Evolutionary conservation across 2,888 invertebrate species (phyloP).

Genomic region (Drosophila testacea): DNA sequence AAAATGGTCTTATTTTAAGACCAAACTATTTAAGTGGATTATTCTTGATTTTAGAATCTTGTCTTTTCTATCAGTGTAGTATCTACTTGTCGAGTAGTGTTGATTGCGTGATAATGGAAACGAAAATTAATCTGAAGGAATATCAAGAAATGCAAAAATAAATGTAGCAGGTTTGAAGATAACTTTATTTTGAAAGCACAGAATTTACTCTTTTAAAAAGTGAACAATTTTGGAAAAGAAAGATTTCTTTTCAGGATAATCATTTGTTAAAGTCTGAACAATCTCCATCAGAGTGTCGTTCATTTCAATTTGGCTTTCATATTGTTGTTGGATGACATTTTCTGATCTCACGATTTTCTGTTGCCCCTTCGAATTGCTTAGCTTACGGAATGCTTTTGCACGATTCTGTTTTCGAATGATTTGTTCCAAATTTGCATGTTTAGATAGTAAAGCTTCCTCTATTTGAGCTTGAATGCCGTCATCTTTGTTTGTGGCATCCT

Average conservation of each 20-base stretch:
- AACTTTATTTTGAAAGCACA: background rate
- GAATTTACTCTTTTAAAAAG: slow-evolving; percentile 55
- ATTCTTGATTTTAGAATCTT: too few species aligned
- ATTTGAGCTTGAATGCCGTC: slow-evolving; percentile 82
- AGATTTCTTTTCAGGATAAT: slow-evolving; percentile 59
- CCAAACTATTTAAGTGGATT: too few species aligned
- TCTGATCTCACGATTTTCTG: slow-evolving; percentile 56
- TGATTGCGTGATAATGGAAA: too few species aligned
- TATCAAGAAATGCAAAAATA: background rate
- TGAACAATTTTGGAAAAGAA: slow-evolving; percentile 60
- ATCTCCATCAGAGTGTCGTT: slow-evolving; percentile 57
- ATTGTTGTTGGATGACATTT: slow-evolving; percentile 39
- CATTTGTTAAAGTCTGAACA: slow-evolving; percentile 49
- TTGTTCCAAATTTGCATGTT: slow-evolving; percentile 77
- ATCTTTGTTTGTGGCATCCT: slow-evolving; percentile 73
- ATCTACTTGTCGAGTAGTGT: background rate
- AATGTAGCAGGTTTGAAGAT: background rate
- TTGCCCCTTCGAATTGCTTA: slow-evolving; percentile 43
- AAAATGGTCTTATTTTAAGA: too few species aligned
- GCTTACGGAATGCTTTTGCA: slow-evolving; percentile 65
- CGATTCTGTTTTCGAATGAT: slow-evolving; percentile 66
- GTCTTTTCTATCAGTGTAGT: too few species aligned
- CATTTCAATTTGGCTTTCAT: slow-evolving; percentile 57
- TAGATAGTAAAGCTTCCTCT: slow-evolving; percentile 83
- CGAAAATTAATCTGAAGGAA: too few species aligned